phyloP scores from a whole-genome alignment of 2,113 vertebrate genomes.

The Neopipo cinnamomea region DNA sequence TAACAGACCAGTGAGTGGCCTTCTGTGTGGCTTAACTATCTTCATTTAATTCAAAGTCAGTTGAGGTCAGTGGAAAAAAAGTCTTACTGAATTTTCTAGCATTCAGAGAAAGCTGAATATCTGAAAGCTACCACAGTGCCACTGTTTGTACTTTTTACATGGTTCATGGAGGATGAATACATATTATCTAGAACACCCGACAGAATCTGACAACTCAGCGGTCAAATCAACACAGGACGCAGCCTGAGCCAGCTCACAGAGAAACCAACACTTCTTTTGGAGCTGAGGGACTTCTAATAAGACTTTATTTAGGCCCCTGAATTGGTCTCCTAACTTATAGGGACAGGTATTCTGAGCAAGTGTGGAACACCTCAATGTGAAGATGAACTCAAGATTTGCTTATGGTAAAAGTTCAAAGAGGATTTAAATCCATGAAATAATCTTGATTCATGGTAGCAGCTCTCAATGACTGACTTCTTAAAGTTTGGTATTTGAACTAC shows the following conservation, averaged over 20 bases:
- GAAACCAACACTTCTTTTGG: background rate
- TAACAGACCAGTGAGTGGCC: background rate
- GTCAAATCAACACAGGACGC: background rate
- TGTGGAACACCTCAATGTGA: background rate
- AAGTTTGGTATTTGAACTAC: background rate
- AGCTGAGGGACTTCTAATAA: background rate
- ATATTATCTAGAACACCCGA: background rate
- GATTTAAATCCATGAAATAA: background rate
- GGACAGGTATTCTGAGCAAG: background rate
- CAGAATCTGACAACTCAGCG: slow-evolving; percentile 18
- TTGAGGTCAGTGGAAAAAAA: background rate
- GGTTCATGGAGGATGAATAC: background rate
- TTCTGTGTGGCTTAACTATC: background rate
- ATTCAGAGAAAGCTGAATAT: background rate
- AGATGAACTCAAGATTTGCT: background rate
- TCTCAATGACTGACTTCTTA: background rate
- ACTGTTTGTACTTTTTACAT: background rate
- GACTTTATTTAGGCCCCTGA: background rate
- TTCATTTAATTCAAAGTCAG: background rate
- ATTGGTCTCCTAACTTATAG: background rate
- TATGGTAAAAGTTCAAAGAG: background rate
- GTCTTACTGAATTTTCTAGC: background rate
- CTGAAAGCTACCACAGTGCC: background rate
- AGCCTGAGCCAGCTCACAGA: background rate
- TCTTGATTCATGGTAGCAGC: background rate